Evolutionary conservation across 1,140 invertebrate species (phyloP).

Genomic region (Pomacea maculata): DNA sequence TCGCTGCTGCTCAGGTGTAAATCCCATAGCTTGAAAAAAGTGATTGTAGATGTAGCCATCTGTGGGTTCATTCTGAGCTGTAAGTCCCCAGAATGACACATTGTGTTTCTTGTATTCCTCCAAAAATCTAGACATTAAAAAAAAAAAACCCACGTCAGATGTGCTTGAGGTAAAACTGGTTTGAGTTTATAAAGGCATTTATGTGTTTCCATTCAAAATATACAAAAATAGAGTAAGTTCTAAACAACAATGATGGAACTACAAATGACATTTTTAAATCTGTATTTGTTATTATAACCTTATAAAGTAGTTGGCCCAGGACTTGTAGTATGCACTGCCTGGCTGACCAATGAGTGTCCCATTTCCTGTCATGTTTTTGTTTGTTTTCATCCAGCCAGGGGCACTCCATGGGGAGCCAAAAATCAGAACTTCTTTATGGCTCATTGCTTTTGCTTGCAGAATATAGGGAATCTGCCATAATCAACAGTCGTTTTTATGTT

Average conservation of each 20-base stretch:
- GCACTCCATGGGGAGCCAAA: conserved; percentile 84
- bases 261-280: conserved; percentile 33
- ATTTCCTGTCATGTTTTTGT: conserved; percentile 70
- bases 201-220: too few species aligned
- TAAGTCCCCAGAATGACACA: conserved; percentile 73
- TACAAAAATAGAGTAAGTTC: too few species aligned
- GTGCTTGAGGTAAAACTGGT: too few species aligned
- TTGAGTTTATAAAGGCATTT: too few species aligned
- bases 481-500: too few species aligned
- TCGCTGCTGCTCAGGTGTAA: conserved; percentile 72
- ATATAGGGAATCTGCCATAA: conserved; percentile 74
- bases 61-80: conserved; percentile 73
- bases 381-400: conserved; percentile 94
- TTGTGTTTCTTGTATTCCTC: conserved; percentile 70
- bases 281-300: conserved; percentile 64
- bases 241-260: neutral
- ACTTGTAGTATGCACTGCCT: conserved; percentile 76
- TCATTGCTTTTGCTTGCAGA: conserved; percentile 66
- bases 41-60: conserved; percentile 67
- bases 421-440: conserved; percentile 67
- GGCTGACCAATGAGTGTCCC: conserved; percentile 71
- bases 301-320: conserved; percentile 83
- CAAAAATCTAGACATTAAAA: conserved; percentile 68
- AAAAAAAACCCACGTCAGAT: neutral
- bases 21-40: conserved; percentile 78